A percentile compares a stretch with the other conserved stretches of the same genome.
Evolutionary conservation across 2,888 invertebrate species (phyloP).

Genomic region (Hydraecia micacea): DNA sequence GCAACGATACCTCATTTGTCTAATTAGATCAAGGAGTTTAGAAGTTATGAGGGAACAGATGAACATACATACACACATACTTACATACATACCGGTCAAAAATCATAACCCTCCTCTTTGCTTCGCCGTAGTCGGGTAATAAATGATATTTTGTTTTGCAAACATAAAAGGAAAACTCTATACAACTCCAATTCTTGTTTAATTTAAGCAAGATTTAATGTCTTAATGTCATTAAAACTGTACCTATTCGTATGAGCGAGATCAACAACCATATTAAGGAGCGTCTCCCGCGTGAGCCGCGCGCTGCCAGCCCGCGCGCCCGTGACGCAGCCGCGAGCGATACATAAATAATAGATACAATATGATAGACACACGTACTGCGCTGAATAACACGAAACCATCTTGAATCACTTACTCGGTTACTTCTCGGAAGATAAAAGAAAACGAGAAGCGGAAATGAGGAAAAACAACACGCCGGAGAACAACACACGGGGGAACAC

Average conservation of each 20-base stretch:
- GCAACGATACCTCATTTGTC: too few relatives aligned
- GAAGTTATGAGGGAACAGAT: too few relatives aligned
- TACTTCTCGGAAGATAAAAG: constrained; percentile 7
- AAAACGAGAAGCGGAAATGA: constrained; percentile 26
- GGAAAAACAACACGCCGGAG: constrained; percentile 7
- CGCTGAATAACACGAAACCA: background rate
- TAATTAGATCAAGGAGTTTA: too few relatives aligned
- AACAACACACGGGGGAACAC: background rate
- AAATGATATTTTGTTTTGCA: background rate
- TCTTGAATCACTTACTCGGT: constrained; percentile 32
- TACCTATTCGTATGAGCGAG: constrained; percentile 2
- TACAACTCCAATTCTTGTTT: background rate
- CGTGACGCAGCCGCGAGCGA: background rate
- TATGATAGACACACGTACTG: background rate
- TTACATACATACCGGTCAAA: too few relatives aligned
- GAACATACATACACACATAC: too few relatives aligned
- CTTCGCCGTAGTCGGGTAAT: too few relatives aligned
- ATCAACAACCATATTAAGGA: too few relatives aligned
- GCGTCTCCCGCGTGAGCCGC: too few relatives aligned
- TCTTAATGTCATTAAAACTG: constrained; percentile 7
- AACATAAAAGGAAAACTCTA: background rate
- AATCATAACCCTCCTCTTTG: too few relatives aligned
- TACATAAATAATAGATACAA: constrained; percentile 7
- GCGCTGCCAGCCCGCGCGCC: background rate
- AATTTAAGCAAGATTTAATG: constrained; percentile 1